Percentiles rank a stretch among this genome's conserved stretches.
Evolutionary conservation across 2,888 invertebrate genomes (phyloP).

Genomic region (Scrobipalpa atriplicella): DNA sequence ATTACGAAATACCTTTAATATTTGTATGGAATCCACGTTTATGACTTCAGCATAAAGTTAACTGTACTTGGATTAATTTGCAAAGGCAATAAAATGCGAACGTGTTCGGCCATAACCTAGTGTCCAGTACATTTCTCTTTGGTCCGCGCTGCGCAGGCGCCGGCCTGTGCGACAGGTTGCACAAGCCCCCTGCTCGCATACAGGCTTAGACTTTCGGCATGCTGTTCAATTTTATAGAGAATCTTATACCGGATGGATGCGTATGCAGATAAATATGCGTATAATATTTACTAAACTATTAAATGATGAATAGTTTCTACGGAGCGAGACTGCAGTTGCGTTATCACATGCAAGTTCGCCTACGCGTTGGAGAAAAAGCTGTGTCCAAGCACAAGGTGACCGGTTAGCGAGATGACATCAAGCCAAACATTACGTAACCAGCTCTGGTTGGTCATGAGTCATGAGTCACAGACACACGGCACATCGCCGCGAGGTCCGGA

Average conservation of each 20-base stretch:
- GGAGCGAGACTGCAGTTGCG: neutral
- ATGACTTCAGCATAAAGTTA: neutral
- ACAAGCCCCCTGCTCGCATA: neutral
- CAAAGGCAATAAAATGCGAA: slow-evolving; percentile 8
- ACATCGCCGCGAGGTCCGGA: neutral
- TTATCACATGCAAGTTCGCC: slow-evolving; percentile 26
- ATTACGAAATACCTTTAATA: neutral
- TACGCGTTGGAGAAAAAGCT: slow-evolving; percentile 26
- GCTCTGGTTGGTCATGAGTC: slow-evolving; percentile 13
- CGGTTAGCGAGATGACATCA: slow-evolving; percentile 37
- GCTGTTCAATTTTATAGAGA: too few relatives aligned
- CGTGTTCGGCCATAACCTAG: slow-evolving; percentile 11
- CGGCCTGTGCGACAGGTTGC: neutral
- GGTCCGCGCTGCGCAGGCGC: neutral
- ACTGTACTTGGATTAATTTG: slow-evolving; percentile 10
- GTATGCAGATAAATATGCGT: too few relatives aligned
- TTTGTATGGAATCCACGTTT: neutral
- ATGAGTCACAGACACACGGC: slow-evolving; percentile 3
- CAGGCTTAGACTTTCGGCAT: too few relatives aligned
- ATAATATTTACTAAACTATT: too few relatives aligned
- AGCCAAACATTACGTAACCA: slow-evolving; percentile 36
- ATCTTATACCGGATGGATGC: too few relatives aligned
- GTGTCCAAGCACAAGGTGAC: slow-evolving; percentile 28
- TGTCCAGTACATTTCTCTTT: slow-evolving; percentile 1
- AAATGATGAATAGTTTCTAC: neutral